Evolutionary conservation across 1,140 invertebrate genomes (phyloP), one percentile per base, ranked within the genome.

Genomic region (Lithobius niger): DNA sequence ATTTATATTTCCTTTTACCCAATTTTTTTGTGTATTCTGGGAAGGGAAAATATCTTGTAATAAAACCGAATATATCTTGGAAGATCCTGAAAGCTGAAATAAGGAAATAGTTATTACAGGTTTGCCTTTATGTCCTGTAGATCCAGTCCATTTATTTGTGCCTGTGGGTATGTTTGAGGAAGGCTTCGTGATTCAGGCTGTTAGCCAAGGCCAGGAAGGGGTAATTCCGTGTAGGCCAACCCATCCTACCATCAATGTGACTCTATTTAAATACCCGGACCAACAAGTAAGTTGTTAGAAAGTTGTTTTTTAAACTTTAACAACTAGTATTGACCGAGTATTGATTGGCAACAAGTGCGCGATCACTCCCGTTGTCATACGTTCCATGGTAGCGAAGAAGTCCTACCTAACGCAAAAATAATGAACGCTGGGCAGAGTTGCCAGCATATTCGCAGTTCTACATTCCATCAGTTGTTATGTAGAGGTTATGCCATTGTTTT

Each of bases 171-270:
- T 15, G 15, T 13, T 21, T 47, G 44, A 21, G 22, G 15, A 47
- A 10, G 44, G 19, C 22, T 47, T 47, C 13, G 22, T 15, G 10
- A 47, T 47, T 15, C 10, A 47, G 10, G 15, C 10, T 15, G 22
- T 47, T 21, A 10, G 22, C 6, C 10, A 18, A 47, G 15, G 22
- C 53, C 54, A 57, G 27, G 54, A 57, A 27, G 24, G 28, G 2
- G 27, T 56, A 19, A 44, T 57, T 27, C 55, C 56, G 16, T 57
- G 56, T 44, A 43, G 45, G 18, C 56, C 56, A 1, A 55, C 22
- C 4, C 53, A 55, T 27, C 56, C 56, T 1, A 36, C 13, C 15
- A 53, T 57, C 3, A 42, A 53, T 21, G 56, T 57, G 10, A 51
- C 54, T 21, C 53, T 57, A 19, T 45, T 44, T 15, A 54, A 57